phyloP scores from a whole-genome alignment of 2,888 invertebrate species.

The Cataglyphis cursor region DNA sequence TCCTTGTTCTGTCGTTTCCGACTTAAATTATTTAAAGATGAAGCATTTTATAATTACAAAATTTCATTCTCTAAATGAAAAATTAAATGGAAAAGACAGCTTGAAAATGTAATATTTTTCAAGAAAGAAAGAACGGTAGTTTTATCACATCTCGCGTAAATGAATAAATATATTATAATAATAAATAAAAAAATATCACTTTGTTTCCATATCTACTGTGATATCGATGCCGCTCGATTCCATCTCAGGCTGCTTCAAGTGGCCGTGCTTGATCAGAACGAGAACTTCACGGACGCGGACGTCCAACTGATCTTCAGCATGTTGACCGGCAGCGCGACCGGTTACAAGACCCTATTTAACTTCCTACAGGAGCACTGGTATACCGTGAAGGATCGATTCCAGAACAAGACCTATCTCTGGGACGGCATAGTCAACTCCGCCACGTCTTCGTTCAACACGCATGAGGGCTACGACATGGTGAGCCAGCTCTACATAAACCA shows the following conservation, averaged over 20 bases:
- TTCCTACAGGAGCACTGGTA: conserved; percentile 92
- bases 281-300: conserved; percentile 93
- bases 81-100: not conserved
- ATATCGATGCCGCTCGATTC: not conserved
- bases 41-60: not conserved
- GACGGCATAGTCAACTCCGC: conserved; percentile 92
- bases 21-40: not conserved
- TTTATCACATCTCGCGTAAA: not conserved
- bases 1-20: not conserved
- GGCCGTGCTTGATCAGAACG: conserved; percentile 90
- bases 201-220: not conserved
- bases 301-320: conserved; percentile 92
- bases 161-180: not conserved
- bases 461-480: conserved; percentile 91
- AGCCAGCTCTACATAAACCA: conserved; percentile 89
- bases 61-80: not conserved
- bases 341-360: conserved; percentile 91
- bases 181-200: not conserved
- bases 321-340: conserved; percentile 91
- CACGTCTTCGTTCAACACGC: conserved; percentile 92
- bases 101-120: not conserved
- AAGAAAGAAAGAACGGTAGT: not conserved
- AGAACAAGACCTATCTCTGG: conserved; percentile 92
- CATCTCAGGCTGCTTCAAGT: conserved; percentile 88
- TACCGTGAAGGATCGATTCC: conserved; percentile 90